Conservation (phyloP, 2,113 vertebrate genomes). For the Alethe castanea region DNA sequence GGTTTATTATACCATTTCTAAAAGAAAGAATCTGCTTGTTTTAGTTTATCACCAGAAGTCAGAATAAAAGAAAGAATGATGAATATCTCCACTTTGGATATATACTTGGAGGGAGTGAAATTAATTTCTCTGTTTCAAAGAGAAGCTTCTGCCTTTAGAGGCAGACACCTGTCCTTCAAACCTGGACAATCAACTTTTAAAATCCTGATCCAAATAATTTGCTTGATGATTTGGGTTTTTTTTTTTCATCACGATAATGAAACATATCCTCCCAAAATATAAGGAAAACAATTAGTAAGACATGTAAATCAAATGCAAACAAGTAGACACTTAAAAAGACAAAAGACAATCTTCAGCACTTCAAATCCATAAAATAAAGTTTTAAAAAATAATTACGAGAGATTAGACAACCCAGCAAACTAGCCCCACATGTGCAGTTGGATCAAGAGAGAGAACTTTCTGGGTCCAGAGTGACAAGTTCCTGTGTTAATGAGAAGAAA, state of each 20-base stretch:
- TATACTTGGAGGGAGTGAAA: too few relatives aligned
- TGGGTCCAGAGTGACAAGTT: not conserved
- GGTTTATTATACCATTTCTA: not conserved
- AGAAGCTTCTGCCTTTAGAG: too few relatives aligned
- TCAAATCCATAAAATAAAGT: not conserved
- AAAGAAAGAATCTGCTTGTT: not conserved
- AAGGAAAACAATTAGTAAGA: not conserved
- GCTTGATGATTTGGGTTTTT: not conserved
- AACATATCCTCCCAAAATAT: not conserved
- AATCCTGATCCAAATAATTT: not conserved
- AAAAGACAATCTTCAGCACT: not conserved
- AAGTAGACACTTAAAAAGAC: not conserved
- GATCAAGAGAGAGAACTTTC: not conserved
- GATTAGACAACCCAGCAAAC: not conserved
- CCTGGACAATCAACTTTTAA: not conserved
- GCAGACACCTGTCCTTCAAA: too few relatives aligned
- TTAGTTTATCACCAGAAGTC: not conserved
- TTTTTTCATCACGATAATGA: not conserved
- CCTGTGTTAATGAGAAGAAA: not conserved
- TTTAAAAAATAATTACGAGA: not conserved
- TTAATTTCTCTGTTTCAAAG: too few relatives aligned
- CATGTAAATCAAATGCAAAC: not conserved
- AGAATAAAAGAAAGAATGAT: not conserved
- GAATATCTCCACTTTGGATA: not conserved
- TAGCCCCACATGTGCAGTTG: not conserved